Evolutionary conservation across 2,113 vertebrate species (phyloP).

Genomic region (Sylvia atricapilla): DNA sequence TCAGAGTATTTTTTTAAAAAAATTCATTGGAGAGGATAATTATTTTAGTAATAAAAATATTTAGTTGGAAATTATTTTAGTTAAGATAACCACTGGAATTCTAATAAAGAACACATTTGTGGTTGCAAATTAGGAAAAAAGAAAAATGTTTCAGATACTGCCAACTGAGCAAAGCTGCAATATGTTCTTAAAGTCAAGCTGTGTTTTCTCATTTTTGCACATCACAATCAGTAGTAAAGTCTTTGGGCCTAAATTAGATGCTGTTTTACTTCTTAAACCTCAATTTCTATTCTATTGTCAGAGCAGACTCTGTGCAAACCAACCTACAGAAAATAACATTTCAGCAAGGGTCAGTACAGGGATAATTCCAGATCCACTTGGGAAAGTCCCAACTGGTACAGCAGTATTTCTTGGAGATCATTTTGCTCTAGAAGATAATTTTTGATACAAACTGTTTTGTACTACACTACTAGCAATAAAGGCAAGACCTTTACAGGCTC

Average conservation of each 20-base stretch:
- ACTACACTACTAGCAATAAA: background rate
- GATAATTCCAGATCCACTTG: background rate
- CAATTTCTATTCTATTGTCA: background rate
- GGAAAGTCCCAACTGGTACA: background rate
- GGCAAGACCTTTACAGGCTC: background rate
- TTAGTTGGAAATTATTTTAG: background rate
- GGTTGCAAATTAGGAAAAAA: background rate
- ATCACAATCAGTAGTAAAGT: background rate
- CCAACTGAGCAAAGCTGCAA: constrained; percentile 36
- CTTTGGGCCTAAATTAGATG: background rate
- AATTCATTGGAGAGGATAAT: background rate
- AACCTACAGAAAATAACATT: background rate
- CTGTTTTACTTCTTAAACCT: background rate
- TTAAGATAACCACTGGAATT: background rate
- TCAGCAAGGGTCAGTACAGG: background rate
- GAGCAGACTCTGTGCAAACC: background rate
- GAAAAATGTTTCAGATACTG: background rate
- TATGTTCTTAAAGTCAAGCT: constrained; percentile 29
- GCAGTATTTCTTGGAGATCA: background rate
- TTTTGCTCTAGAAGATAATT: background rate
- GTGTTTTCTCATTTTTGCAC: constrained; percentile 25
- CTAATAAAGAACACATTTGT: background rate
- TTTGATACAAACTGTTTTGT: background rate
- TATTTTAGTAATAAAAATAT: background rate
- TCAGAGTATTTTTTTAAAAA: background rate